Evolutionary conservation across 23 tunicate species (phyloP).

Genomic region (Clavelina lepadiformis): DNA sequence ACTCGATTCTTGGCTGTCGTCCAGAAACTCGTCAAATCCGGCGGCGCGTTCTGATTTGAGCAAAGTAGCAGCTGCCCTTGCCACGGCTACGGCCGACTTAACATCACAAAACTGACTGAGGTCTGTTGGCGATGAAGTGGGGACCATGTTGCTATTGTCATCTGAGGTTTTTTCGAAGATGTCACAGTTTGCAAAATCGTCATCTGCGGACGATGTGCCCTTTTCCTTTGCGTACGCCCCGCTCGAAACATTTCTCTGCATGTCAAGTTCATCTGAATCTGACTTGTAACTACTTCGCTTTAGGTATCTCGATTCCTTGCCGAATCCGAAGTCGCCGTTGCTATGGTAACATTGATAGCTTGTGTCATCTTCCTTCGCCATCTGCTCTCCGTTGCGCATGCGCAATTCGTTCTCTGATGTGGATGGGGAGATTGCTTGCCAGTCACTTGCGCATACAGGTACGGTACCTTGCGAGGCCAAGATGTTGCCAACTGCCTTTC

Average conservation of each 20-base stretch:
- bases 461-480: constrained; percentile 6
- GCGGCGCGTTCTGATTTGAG: constrained; percentile 16
- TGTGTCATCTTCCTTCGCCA: too few species aligned
- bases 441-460: constrained; percentile 14
- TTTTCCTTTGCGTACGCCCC: background rate
- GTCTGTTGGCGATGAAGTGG: constrained; percentile 17
- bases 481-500: constrained; percentile 14
- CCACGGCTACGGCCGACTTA: constrained; percentile 69
- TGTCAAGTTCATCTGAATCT: constrained; percentile 1
- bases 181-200: constrained; percentile 3
- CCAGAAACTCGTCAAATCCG: constrained; percentile 6
- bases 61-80: constrained; percentile 74
- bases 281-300: too few species aligned
- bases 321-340: too few species aligned
- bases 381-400: too few species aligned
- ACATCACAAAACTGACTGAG: constrained; percentile 55
- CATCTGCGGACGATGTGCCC: background rate
- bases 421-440: constrained; percentile 16
- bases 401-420: background rate
- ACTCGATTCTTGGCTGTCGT: constrained; percentile 18
- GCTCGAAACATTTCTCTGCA: constrained; percentile 3
- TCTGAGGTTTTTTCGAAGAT: constrained; percentile 9
- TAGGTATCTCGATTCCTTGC: too few species aligned
- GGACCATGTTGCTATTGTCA: constrained; percentile 6
- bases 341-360: too few species aligned